Percentiles rank a stretch among this genome's conserved stretches.
phyloP scores from a whole-genome alignment of 2,888 invertebrate genomes.

The Tenodera sinensis region DNA sequence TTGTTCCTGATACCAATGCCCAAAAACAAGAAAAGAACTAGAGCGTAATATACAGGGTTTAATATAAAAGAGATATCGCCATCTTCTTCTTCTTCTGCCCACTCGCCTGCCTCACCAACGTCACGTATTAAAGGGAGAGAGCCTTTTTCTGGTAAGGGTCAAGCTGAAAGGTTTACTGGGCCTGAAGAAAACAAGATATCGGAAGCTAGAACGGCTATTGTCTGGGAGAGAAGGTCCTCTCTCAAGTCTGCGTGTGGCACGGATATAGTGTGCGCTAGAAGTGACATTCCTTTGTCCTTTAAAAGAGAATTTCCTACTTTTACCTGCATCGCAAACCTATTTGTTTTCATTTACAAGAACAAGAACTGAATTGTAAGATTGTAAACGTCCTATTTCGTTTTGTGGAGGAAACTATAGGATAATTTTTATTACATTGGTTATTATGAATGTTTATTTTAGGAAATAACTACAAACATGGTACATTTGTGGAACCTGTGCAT shows the following conservation, averaged over 20 bases:
- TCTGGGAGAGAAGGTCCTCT: background rate
- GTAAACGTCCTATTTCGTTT: too few species aligned
- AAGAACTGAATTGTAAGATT: too few species aligned
- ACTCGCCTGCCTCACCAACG: background rate
- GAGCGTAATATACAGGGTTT: constrained; percentile 25
- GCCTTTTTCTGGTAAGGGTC: background rate
- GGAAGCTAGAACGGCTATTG: background rate
- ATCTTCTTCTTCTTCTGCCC: background rate
- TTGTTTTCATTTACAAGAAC: too few species aligned
- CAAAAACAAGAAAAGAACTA: constrained; percentile 2
- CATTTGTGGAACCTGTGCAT: too few species aligned
- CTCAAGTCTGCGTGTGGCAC: background rate
- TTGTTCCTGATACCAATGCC: background rate
- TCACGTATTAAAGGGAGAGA: background rate
- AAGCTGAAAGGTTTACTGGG: background rate
- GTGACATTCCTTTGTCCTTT: too few species aligned
- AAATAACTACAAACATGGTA: too few species aligned
- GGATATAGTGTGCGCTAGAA: too few species aligned
- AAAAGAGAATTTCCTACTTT: too few species aligned
- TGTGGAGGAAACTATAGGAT: too few species aligned
- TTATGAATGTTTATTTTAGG: too few species aligned
- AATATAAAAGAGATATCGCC: constrained; percentile 17
- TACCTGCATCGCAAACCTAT: too few species aligned
- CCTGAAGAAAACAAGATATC: background rate
- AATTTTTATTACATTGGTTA: too few species aligned